Conservation (phyloP, 2,113 vertebrate species). For the Alectura lathami region DNA sequence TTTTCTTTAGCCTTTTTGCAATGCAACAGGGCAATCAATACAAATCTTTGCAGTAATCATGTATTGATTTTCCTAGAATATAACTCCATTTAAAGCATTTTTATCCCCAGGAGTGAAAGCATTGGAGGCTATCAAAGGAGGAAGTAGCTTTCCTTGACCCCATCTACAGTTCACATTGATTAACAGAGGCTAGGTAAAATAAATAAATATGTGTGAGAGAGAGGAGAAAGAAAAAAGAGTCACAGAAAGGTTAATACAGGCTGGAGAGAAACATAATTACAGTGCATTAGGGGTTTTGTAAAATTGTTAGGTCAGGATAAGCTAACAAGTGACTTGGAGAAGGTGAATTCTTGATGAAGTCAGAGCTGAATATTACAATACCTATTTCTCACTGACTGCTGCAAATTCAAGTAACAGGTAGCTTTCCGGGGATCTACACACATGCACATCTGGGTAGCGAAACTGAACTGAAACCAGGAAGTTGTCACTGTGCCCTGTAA, state of each 20-base stretch:
- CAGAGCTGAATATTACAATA: neutral
- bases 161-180: slow-evolving; percentile 95
- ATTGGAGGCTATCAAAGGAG: slow-evolving; percentile 87
- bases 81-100: slow-evolving; percentile 94
- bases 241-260: slow-evolving; percentile 87
- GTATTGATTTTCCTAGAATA: slow-evolving; percentile 95
- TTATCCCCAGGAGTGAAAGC: slow-evolving; percentile 85
- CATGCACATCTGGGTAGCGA: neutral
- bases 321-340: slow-evolving; percentile 81
- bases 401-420: neutral
- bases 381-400: slow-evolving; percentile 13
- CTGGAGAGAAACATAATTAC: slow-evolving; percentile 84
- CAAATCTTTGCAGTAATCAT: slow-evolving; percentile 94
- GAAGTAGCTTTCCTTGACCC: slow-evolving; percentile 88
- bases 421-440: neutral
- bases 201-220: slow-evolving; percentile 68
- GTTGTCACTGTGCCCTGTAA: neutral
- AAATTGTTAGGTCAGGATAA: slow-evolving; percentile 86
- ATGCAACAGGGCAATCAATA: slow-evolving; percentile 87
- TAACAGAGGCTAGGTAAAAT: slow-evolving; percentile 84
- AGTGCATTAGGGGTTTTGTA: slow-evolving; percentile 88
- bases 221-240: slow-evolving; percentile 73
- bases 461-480: neutral
- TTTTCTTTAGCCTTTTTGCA: slow-evolving; percentile 84
- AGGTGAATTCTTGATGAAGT: slow-evolving; percentile 73